Percentiles rank a stretch among this genome's conserved stretches.
Evolutionary conservation across 2,113 vertebrate genomes (phyloP).

Genomic region (Heloderma charlesbogerti): DNA sequence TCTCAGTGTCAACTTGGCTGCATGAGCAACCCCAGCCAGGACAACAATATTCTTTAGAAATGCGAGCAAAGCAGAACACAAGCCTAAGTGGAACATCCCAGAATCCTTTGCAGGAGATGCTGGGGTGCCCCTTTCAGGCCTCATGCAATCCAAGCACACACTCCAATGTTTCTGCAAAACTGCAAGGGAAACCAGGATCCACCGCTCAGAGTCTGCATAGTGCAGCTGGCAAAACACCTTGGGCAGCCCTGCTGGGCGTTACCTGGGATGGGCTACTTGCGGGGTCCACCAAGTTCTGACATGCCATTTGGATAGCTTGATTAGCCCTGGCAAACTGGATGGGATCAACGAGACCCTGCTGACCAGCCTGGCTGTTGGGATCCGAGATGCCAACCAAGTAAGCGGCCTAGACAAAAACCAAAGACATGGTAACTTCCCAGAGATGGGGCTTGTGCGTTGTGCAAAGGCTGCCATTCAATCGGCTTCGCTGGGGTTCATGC

Average conservation of each 20-base stretch:
- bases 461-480: too few species aligned
- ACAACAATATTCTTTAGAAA: neutral
- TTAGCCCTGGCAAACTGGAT: constrained; percentile 97
- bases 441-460: too few species aligned
- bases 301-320: constrained; percentile 98
- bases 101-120: neutral
- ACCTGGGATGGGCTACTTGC: constrained; percentile 97
- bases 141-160: too few species aligned
- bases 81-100: too few species aligned
- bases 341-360: constrained; percentile 96
- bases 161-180: too few species aligned
- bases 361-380: constrained; percentile 96
- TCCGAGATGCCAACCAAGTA: constrained; percentile 98
- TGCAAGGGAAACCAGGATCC: fast-evolving
- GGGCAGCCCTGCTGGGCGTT: neutral
- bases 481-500: neutral
- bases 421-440: neutral
- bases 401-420: constrained; percentile 82
- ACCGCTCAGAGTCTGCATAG: neutral
- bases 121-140: too few species aligned
- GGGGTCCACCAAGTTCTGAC: constrained; percentile 96
- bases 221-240: fast-evolving
- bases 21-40: neutral
- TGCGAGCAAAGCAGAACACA: neutral
- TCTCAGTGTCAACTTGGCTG: too few species aligned